A percentile compares a stretch with the other conserved stretches of the same genome.
Evolutionary conservation across 2,888 invertebrate genomes (phyloP).

Genomic region (Phaedon cochleariae): DNA sequence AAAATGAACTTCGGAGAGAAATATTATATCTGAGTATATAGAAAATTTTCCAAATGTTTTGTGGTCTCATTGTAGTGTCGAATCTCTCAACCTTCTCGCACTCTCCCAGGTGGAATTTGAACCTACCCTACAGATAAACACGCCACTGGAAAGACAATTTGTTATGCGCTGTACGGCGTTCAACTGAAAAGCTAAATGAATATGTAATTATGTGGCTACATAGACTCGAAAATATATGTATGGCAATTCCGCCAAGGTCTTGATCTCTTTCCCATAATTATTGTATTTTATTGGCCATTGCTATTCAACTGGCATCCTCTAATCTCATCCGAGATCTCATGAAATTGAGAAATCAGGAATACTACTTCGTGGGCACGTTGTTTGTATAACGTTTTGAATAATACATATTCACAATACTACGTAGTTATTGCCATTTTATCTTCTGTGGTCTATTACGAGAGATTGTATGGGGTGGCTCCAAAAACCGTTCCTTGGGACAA

Average conservation of each 20-base stretch:
- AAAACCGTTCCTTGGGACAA: too few relatives aligned
- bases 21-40: too few relatives aligned
- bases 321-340: background rate
- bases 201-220: constrained; percentile 1
- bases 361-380: background rate
- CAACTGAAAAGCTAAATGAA: background rate
- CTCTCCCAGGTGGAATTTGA: too few relatives aligned
- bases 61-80: too few relatives aligned
- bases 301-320: background rate
- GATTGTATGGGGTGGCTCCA: too few relatives aligned
- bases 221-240: background rate
- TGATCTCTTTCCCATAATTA: constrained; percentile 1
- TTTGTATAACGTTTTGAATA: background rate
- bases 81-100: too few relatives aligned
- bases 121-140: background rate
- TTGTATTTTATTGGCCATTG: background rate
- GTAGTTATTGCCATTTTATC: too few relatives aligned
- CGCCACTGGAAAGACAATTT: background rate
- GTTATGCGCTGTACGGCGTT: background rate
- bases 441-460: too few relatives aligned
- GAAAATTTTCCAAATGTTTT: too few relatives aligned
- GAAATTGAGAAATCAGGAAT: background rate
- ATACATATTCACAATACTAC: too few relatives aligned
- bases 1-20: too few relatives aligned
- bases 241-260: background rate